A percentile compares a stretch with the other conserved stretches of the same genome.
Evolutionary conservation across 2,113 vertebrate species (phyloP).

Genomic region (Engraulis encrasicolus): DNA sequence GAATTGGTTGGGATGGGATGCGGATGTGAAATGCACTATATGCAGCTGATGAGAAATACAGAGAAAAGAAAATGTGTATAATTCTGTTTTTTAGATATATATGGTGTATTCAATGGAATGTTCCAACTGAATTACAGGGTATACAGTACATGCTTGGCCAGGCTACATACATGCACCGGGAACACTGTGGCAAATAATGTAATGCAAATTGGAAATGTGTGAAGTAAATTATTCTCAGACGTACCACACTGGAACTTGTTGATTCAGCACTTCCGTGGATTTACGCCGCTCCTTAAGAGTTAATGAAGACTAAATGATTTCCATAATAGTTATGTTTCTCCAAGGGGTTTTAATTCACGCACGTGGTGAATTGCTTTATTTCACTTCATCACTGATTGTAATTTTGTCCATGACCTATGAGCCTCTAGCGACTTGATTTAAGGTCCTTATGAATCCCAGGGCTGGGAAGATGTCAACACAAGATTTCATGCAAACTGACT

Average conservation of each 20-base stretch:
- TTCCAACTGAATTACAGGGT: not conserved
- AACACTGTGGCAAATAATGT: not conserved
- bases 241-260: not conserved
- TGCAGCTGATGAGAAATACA: too few species aligned
- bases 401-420: not conserved
- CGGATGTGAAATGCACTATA: too few species aligned
- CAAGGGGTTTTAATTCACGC: not conserved
- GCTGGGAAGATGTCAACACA: not conserved
- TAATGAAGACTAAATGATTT: conserved; percentile 19
- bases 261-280: not conserved
- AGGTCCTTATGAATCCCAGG: not conserved
- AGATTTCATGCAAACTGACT: not conserved
- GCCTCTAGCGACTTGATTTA: not conserved
- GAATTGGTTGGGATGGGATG: too few species aligned
- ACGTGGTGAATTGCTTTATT: not conserved
- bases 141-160: not conserved
- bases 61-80: too few species aligned
- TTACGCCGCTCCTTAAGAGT: conserved; percentile 1
- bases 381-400: not conserved
- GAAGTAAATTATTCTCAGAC: conserved; percentile 4
- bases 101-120: too few species aligned
- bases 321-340: conserved; percentile 14
- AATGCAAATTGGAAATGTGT: conserved; percentile 8
- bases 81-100: too few species aligned
- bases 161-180: not conserved